Evolutionary conservation across 1,140 invertebrate genomes (phyloP).

Genomic region (Drosophila navojoa): DNA sequence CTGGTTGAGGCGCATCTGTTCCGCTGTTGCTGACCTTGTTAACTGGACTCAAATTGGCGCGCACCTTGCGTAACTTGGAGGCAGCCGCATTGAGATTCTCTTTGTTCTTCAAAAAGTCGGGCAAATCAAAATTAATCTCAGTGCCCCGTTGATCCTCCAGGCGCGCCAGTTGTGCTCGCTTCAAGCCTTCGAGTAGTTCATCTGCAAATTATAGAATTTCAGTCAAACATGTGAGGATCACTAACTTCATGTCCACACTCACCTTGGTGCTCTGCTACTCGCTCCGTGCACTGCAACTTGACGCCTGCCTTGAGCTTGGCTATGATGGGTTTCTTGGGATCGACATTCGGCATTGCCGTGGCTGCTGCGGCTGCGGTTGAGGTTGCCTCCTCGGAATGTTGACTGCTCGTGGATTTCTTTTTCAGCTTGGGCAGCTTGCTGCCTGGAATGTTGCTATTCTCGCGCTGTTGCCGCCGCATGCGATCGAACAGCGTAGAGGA

Average conservation of each 20-base stretch:
- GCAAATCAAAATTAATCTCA: conserved; percentile 91
- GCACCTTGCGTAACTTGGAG: conserved; percentile 72
- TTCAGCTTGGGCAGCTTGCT: conserved; percentile 74
- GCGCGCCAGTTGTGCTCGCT: conserved; percentile 89
- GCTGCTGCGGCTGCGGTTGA: background rate
- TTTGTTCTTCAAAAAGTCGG: conserved; percentile 90
- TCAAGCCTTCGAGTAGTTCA: conserved; percentile 90
- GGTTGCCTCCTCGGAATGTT: conserved; percentile 66
- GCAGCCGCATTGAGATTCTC: conserved; percentile 79
- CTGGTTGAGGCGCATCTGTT: conserved; percentile 72
- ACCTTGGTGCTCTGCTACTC: conserved; percentile 89
- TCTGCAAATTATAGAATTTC: conserved; percentile 43
- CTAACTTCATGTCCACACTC: background rate
- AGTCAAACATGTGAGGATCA: background rate
- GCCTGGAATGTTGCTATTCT: conserved; percentile 80
- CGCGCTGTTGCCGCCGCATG: conserved; percentile 86
- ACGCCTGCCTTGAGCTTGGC: conserved; percentile 89
- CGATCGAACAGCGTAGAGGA: conserved; percentile 88
- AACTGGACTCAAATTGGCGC: conserved; percentile 69
- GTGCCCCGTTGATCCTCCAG: conserved; percentile 93
- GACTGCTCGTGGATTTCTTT: conserved; percentile 73
- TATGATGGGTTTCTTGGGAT: conserved; percentile 86
- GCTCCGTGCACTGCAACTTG: conserved; percentile 87
- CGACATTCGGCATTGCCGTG: conserved; percentile 15
- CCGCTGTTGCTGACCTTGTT: conserved; percentile 48